A percentile compares a stretch with the other conserved stretches of the same genome.
These are phyloP conservation scores for Leptinotarsa tumamoca DNA, from an alignment of 2,888 invertebrate species.

Conservation along the genomic window DNA sequence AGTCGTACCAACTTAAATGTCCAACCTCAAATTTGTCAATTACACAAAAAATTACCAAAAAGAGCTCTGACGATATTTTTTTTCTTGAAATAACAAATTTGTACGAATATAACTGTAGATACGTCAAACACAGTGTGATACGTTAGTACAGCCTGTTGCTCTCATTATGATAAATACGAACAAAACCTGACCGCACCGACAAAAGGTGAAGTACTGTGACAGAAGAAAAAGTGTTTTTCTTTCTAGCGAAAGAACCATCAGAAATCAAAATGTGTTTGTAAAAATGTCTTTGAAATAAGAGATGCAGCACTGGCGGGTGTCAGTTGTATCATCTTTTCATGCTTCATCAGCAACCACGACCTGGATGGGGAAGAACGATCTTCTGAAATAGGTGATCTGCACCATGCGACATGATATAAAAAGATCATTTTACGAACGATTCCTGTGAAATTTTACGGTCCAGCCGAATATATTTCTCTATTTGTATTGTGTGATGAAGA, in stretches of 20 bases:
- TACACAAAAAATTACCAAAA: too few species aligned
- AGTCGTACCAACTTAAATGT: too few species aligned
- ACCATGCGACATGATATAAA: neutral
- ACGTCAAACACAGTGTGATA: too few species aligned
- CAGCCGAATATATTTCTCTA: neutral
- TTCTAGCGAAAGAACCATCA: neutral
- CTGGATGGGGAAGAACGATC: neutral
- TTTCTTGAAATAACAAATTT: too few species aligned
- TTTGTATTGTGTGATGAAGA: neutral
- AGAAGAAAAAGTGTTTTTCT: neutral
- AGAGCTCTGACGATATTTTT: too few species aligned
- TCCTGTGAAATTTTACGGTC: neutral
- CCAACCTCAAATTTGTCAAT: too few species aligned
- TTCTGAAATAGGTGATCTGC: neutral
- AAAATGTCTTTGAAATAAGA: neutral
- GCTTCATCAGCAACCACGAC: neutral
- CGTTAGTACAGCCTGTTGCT: too few species aligned
- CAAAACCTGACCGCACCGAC: neutral
- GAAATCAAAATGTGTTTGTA: neutral
- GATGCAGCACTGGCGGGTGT: neutral
- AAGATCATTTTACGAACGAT: neutral
- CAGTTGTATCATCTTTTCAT: neutral
- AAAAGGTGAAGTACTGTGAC: neutral
- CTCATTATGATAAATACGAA: neutral
- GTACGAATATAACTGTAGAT: too few species aligned